Conservation (phyloP, 2,888 invertebrate genomes). For the Athripsodes cinereus region DNA sequence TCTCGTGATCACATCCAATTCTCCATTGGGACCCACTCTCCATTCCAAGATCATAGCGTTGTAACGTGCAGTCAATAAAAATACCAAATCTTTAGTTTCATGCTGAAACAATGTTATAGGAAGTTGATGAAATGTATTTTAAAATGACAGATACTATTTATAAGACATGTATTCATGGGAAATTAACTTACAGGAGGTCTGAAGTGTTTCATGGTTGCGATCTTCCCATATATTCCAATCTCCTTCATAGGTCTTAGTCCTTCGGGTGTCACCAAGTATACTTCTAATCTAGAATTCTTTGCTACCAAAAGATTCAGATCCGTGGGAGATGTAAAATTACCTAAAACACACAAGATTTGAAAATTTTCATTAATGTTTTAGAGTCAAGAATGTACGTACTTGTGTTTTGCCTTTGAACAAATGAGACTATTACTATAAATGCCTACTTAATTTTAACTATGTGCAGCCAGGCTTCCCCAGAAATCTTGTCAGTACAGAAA, state of each 20-base stretch:
- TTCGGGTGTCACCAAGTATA: slow-evolving; percentile 93
- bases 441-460: too few relatives aligned
- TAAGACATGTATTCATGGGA: neutral
- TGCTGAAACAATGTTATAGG: slow-evolving; percentile 50
- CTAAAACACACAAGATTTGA: slow-evolving; percentile 43
- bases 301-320: slow-evolving; percentile 94
- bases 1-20: slow-evolving; percentile 88
- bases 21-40: slow-evolving; percentile 61
- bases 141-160: neutral
- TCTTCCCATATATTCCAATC: slow-evolving; percentile 89
- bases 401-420: neutral
- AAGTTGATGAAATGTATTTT: neutral
- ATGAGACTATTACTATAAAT: too few relatives aligned
- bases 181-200: slow-evolving; percentile 68
- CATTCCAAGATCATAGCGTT: slow-evolving; percentile 98
- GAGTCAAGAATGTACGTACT: too few relatives aligned
- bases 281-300: slow-evolving; percentile 89
- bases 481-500: too few relatives aligned
- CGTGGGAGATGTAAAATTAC: slow-evolving; percentile 91
- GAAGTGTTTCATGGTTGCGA: slow-evolving; percentile 92
- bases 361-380: too few relatives aligned
- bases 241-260: slow-evolving; percentile 93
- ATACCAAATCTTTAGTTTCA: slow-evolving; percentile 86
- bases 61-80: slow-evolving; percentile 88
- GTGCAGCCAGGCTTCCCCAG: too few relatives aligned